A percentile compares a stretch with the other conserved stretches of the same genome.
These are phyloP conservation scores for Coregonus sp. DNA, from an alignment of 2,797 vertebrate species.

Conservation along the genomic window DNA sequence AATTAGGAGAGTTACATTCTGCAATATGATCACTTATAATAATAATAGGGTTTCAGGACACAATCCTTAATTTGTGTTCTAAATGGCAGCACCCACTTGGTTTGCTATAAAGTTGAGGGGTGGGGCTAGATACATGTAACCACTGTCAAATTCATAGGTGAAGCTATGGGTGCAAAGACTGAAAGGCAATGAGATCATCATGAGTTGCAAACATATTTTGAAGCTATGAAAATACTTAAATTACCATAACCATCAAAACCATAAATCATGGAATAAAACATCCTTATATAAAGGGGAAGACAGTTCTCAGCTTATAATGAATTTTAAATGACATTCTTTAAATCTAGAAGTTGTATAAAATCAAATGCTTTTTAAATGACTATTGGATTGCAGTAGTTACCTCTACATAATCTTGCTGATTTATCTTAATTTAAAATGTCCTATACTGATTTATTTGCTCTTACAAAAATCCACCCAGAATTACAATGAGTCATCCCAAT, in stretches of 20 bases:
- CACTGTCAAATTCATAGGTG: background rate
- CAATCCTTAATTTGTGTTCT: background rate
- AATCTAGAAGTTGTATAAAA: background rate
- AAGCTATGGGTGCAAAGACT: too few relatives aligned
- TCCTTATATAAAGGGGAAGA: too few relatives aligned
- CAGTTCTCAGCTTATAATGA: background rate
- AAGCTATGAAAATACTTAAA: background rate
- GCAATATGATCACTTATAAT: background rate
- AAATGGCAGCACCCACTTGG: background rate
- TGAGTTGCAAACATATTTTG: background rate
- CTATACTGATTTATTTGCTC: background rate
- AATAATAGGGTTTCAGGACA: background rate
- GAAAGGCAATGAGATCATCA: too few relatives aligned
- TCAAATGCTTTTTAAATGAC: background rate
- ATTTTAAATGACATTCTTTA: background rate
- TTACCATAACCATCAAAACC: too few relatives aligned
- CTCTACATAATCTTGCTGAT: too few relatives aligned
- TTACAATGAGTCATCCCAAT: background rate
- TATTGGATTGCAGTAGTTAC: background rate
- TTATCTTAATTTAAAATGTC: too few relatives aligned
- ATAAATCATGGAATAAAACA: too few relatives aligned
- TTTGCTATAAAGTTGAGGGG: background rate
- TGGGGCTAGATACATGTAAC: background rate
- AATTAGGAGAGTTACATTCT: background rate
- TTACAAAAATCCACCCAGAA: background rate